Evolutionary conservation across 2,113 vertebrate genomes (phyloP), one percentile per base, ranked within the genome.

Genomic region (Poeciliopsis occidentalis): DNA sequence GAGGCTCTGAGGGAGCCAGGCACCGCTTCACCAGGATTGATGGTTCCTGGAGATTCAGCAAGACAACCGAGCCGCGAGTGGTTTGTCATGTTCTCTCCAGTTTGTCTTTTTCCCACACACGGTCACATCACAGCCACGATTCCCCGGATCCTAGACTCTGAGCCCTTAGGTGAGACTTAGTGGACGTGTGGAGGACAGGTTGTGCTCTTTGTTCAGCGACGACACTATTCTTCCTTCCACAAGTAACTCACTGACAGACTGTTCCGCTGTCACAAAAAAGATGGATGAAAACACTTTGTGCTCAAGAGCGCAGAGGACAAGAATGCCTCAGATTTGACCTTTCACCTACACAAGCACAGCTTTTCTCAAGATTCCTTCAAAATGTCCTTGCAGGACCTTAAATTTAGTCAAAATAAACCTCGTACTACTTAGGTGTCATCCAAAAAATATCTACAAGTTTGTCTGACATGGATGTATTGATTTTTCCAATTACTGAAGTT

Each of bases 271-370:
- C 34, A 60, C 71, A 86, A 87, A 81, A 73, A 81, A 87, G 90
- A 90, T 81, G 76, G 86, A 92, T 88, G 80, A 71, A 79, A 77
- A 81, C 85, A 88, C 87, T 91, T 89, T 91, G 86, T 90, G 88
- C 64, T 75, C 7, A n/a, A 57, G 51, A 57, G 51, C 22, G 2
- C 51, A 57, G 22, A 57, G 51, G 51, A 57, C 7, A 57, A 57
- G 51, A 57, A 57, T 57, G 24, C 22, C 22, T 57, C 51, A 24
- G 22, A 57, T 57, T 11, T 57, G 19, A 57, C 51, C 51, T 57
- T 57, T 57, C 51, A 57, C 51, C 51, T n/a, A 24, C 7, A 57
- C 7, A 57, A 57, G 51, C 22, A n/a, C 5, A 24, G 51, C 3
- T 24, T 57, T n/a, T 57, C 51, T 57, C 7, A 24, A 24, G 22